phyloP scores from a whole-genome alignment of 2,797 vertebrate species.

The Xiphorhynchus erythropygius region DNA sequence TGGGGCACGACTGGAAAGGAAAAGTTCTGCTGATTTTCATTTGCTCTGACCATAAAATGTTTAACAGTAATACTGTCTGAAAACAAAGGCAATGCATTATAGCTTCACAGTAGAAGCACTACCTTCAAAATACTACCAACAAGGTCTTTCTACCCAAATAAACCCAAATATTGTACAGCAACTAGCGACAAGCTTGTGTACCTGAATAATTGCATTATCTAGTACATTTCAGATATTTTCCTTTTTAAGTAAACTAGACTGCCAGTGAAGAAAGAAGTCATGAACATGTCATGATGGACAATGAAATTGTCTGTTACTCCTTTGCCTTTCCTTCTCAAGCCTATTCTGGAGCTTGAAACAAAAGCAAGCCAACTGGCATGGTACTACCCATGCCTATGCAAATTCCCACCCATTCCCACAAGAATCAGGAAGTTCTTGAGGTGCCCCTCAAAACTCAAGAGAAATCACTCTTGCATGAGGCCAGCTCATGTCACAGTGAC shows the following conservation, averaged over 20 bases:
- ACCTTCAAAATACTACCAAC: background rate
- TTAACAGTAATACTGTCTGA: background rate
- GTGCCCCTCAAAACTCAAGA: background rate
- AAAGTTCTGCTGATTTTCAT: background rate
- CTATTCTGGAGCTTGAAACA: background rate
- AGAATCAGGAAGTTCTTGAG: background rate
- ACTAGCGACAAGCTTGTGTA: background rate
- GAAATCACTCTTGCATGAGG: background rate
- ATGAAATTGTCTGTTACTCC: background rate
- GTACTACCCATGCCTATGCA: background rate
- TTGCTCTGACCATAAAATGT: background rate
- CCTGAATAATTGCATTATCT: background rate
- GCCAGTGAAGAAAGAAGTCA: background rate
- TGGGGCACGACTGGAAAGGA: rapidly evolving
- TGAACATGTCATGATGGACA: background rate
- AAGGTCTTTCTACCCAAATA: background rate
- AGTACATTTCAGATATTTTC: background rate
- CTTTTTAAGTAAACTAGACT: background rate
- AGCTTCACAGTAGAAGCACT: background rate
- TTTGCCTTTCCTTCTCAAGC: background rate
- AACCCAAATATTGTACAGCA: background rate
- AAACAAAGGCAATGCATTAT: background rate
- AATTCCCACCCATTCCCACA: background rate
- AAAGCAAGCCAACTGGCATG: background rate
- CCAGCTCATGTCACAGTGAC: background rate